Base-by-base conservation (phyloP, 2,797 vertebrate species). In the Poeciliopsis paucimaculata region DNA sequence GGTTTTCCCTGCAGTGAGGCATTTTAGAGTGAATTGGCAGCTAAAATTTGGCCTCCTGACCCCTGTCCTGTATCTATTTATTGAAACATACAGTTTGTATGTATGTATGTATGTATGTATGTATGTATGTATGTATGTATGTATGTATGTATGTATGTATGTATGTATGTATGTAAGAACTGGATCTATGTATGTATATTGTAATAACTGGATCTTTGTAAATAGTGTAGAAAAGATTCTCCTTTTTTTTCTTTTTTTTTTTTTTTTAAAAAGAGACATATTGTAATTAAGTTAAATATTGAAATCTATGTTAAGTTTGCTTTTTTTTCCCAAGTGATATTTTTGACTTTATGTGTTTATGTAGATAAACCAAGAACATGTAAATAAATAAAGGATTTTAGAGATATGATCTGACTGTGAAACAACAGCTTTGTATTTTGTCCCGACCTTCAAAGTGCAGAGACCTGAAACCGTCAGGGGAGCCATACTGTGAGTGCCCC, bases 211-310 rank as follows among this genome's bases (percentile, higher is more conserved):
- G 89, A 89, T 92, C 89, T 93, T 93, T 95, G 94, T 95, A 96
- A 93, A 96, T 94, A 94, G 94, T 92, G 82, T 96, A 96, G 95
- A 92, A 92, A 95, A 84, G 77, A 79, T 76, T 71, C 57, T 73
- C 81, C 80, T 91, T 41, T 41, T 41, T 1, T 41, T 41, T 41
- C 8, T 34, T 34, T 34, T 93, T 95, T 94, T 94, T 90, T 41
- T 93, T 94, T 94, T 31, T 28, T 60, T 13, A 66, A 66, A 64
- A 43, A 71, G 39, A 62, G 86, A 89, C 83, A 91, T 80, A 88
- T 83, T 92, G 85, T 91, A 91, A 89, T 89, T 88, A 87, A 93
- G 88, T 34, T 85, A 87, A 89, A 90, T 86, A 88, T 91, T 89
- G 82, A 78, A 90, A 86, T 88, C 75, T 46, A 83, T 91, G 88